These are phyloP conservation scores for Colaptes auratus DNA, from an alignment of 2,113 vertebrate genomes.

Conservation along the genomic window DNA sequence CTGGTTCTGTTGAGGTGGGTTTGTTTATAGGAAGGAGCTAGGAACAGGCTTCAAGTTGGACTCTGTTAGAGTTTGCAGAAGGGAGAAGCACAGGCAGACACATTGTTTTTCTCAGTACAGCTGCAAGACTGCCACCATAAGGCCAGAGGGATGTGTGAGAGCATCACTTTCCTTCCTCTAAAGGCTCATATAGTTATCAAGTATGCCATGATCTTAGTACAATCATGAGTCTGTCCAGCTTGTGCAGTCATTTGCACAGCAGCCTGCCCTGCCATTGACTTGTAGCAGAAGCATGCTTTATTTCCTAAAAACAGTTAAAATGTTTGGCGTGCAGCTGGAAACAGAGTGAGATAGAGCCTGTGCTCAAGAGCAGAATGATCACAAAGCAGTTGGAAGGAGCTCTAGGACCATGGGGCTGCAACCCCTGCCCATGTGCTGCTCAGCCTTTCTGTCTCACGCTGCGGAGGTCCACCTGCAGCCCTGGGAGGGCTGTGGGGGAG, in stretches of 20 bases:
- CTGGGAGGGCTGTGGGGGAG: rapidly evolving
- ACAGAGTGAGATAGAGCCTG: rapidly evolving
- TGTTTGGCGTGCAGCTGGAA: rapidly evolving
- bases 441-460: rapidly evolving
- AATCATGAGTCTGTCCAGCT: neutral
- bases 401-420: neutral
- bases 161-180: neutral
- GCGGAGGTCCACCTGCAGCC: too few species aligned
- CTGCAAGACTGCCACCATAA: conserved; percentile 66
- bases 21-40: neutral
- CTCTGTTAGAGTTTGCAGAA: neutral
- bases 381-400: neutral
- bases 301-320: neutral
- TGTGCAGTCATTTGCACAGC: neutral
- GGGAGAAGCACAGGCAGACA: neutral
- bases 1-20: neutral
- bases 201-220: neutral
- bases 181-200: neutral
- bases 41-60: neutral
- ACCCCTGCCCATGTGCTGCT: neutral
- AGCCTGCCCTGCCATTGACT: neutral
- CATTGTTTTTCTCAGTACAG: neutral
- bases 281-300: neutral
- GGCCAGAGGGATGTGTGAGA: conserved; percentile 12
- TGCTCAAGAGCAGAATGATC: rapidly evolving